A percentile compares a stretch with the other conserved stretches of the same genome.
Evolutionary conservation across 1,140 invertebrate species (phyloP).

Genomic region (Tribolium castaneum): DNA sequence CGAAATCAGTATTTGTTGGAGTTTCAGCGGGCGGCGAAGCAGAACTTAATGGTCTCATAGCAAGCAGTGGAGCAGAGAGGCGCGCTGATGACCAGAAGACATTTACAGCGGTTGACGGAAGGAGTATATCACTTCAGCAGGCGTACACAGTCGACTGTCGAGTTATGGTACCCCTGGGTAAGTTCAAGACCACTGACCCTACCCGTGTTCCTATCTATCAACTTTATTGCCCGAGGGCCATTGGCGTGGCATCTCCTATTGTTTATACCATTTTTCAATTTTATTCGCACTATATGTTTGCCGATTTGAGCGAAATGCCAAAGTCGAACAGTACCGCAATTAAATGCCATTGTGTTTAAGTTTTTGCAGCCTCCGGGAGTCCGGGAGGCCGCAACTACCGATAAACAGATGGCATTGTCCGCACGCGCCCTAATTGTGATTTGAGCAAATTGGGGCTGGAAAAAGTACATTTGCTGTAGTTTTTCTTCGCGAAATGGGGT

Average conservation of each 20-base stretch:
- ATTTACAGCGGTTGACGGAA: slow-evolving; percentile 62
- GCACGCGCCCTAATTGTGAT: neutral
- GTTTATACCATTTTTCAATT: slow-evolving; percentile 58
- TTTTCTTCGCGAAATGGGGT: slow-evolving; percentile 22
- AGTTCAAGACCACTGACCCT: slow-evolving; percentile 54
- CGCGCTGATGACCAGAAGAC: slow-evolving; percentile 61
- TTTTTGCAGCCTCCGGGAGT: neutral
- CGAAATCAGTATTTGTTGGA: slow-evolving; percentile 44
- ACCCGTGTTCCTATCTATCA: slow-evolving; percentile 59
- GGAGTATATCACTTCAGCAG: slow-evolving; percentile 60
- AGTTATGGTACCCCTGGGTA: slow-evolving; percentile 61
- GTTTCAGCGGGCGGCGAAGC: slow-evolving; percentile 50
- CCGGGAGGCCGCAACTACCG: neutral
- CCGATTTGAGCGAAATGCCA: slow-evolving; percentile 46
- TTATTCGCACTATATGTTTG: slow-evolving; percentile 48
- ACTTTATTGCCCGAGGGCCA: slow-evolving; percentile 55
- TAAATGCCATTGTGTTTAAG: slow-evolving; percentile 29
- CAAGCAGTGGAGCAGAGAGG: slow-evolving; percentile 45
- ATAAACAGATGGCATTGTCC: neutral
- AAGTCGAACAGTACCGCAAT: slow-evolving; percentile 32
- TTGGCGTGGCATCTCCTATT: slow-evolving; percentile 59
- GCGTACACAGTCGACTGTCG: slow-evolving; percentile 50
- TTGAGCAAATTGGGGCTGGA: slow-evolving; percentile 15
- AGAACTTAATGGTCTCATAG: slow-evolving; percentile 55
- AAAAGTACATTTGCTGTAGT: slow-evolving; percentile 42